A percentile compares a stretch with the other conserved stretches of the same genome.
Evolutionary conservation across 2,113 vertebrate genomes (phyloP).

Genomic region (Percina caprodes): DNA sequence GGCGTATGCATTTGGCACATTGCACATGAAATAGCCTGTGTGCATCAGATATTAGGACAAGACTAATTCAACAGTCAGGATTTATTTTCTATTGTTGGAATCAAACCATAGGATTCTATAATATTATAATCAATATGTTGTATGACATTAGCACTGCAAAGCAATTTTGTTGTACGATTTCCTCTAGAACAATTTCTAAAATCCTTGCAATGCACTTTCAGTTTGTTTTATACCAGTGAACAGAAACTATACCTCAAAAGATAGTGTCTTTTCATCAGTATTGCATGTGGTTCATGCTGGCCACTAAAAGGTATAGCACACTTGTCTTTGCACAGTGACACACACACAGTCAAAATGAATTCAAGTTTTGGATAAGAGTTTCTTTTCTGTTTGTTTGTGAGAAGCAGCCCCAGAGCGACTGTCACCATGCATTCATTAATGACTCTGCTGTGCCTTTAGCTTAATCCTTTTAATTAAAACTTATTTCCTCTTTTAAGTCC

Average conservation of each 20-base stretch:
- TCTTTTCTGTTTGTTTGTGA: constrained; percentile 17
- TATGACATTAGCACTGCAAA: background rate
- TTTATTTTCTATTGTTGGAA: background rate
- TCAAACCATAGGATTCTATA: background rate
- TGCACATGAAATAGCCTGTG: background rate
- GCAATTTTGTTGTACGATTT: background rate
- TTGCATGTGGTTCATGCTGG: background rate
- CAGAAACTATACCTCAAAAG: constrained; percentile 1
- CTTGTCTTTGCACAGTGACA: background rate
- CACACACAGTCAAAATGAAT: background rate
- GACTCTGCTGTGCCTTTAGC: constrained; percentile 26
- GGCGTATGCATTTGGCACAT: too few relatives aligned
- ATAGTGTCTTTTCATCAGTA: background rate
- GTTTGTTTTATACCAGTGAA: background rate
- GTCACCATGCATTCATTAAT: constrained; percentile 17
- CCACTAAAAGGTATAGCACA: background rate
- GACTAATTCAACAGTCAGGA: background rate
- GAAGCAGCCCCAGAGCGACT: constrained; percentile 25
- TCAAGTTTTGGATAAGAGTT: background rate
- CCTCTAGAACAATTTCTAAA: background rate
- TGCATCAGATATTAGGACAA: background rate
- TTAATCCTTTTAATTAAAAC: constrained; percentile 52
- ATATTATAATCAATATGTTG: background rate
- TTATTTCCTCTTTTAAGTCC: background rate
- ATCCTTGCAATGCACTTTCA: background rate